Evolutionary conservation across 2,113 vertebrate genomes (phyloP), one percentile per base, ranked within the genome.

Genomic region (Rhagologus leucostigma): DNA sequence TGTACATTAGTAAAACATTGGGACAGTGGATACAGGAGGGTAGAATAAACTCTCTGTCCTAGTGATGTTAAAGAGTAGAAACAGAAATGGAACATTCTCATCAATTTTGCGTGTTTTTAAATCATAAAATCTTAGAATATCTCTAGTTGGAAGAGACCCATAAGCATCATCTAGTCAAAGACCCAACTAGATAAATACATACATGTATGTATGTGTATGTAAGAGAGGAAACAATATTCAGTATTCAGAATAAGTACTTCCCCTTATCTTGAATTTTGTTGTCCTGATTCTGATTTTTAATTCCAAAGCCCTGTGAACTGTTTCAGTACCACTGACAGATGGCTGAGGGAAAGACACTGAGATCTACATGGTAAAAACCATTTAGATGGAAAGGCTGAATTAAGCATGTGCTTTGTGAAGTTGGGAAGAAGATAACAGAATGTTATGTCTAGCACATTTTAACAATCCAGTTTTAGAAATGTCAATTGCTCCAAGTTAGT

Each of bases 381-480:
- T 68, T 77, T 71, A 77, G 50, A 80, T 8, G 1, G 37, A 67
- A 75, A 64, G 79, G 47, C 56, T 93, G 92, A 94, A 86, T 69
- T 86, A 90, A 90, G 39, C 83, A 91, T 93, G 92, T 15, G 64
- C 56, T 95, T 85, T 68, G n/a, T 84, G 90, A 92, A 92, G 71
- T n/a, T 84, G 76, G 50, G 71, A 37, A 91, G 85, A 90, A 81
- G 53, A 87, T 73, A 92, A 92, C 96, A 97, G 92, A 96, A 95
- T 96, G 95, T 96, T 97, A 78, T 92, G 96, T 84, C 95, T 97
- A 96, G 80, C 95, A 95, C 93, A 84, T 96, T 95, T 96, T 84
- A 92, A 93, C 83, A 90, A 89, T 64, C 64, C 84, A 32, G 41
- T 93, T 95, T 95, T 92, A 96, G 91, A 93, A 97, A 93, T 95